phyloP scores from a whole-genome alignment of 2,797 vertebrate species.

The Chloroceryle amazona region DNA sequence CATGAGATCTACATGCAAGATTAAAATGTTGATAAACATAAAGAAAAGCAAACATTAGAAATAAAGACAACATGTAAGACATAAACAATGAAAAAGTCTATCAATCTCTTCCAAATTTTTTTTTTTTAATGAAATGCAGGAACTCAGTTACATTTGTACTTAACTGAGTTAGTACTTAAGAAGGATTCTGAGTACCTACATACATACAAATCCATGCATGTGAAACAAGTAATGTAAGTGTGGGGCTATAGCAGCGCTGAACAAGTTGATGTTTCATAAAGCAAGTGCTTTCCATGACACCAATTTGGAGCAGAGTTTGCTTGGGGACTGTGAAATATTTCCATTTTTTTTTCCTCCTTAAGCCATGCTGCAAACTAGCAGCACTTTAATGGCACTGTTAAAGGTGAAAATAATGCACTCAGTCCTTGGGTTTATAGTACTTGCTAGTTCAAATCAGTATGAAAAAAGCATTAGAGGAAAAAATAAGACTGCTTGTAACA shows the following conservation, averaged over 20 bases:
- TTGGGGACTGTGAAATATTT: background rate
- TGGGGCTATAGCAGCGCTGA: background rate
- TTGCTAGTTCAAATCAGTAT: background rate
- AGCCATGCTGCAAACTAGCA: background rate
- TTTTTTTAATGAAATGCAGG: background rate
- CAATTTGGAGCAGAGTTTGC: background rate
- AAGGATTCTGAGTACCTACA: background rate
- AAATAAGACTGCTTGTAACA: background rate
- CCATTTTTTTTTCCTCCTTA: background rate
- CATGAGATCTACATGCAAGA: conserved; percentile 82
- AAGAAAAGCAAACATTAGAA: background rate
- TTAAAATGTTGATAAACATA: background rate
- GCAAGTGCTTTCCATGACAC: background rate
- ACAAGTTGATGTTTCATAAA: background rate
- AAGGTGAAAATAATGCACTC: background rate
- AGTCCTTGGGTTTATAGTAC: background rate
- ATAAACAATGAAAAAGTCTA: background rate
- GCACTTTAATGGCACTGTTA: background rate
- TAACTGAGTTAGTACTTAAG: background rate
- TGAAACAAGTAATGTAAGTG: background rate
- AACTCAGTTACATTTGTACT: too few species aligned
- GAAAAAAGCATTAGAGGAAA: background rate
- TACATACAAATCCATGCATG: background rate
- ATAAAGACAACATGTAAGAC: background rate
- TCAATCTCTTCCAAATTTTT: background rate